Base-by-base conservation (phyloP, 2,888 invertebrate genomes). In the Scelioninae gen. 1 region DNA sequence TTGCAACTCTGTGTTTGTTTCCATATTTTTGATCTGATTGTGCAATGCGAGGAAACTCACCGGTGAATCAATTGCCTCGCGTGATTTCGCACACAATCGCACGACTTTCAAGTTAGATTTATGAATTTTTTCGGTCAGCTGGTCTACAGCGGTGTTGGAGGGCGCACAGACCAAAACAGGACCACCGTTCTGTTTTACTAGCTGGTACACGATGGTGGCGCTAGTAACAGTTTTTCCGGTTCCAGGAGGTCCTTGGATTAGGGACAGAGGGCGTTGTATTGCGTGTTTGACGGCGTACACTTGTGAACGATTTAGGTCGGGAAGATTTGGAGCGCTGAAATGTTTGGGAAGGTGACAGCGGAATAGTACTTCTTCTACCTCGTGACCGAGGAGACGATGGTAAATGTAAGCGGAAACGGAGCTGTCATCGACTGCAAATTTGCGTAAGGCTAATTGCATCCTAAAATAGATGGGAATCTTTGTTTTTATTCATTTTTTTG, bases 141-240 rank as follows among this genome's bases (percentile, higher is more conserved):
- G n/a, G n/a, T n/a, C n/a, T n/a, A n/a, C n/a, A n/a, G n/a, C n/a
- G n/a, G n/a, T n/a, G n/a, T n/a, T 99, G 81, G 98, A 98, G 0
- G 99, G 99, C 0, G 99, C 99, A 92, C 99, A 99, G 0, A 99
- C 99, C 1, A 99, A 94, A 0, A 99, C 98, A 0, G 98, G 97
- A 0, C 97, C 97, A 5, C 97, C 97, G 87, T 96, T 98, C 90
- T 98, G 98, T 89, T 98, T 96, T 0, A 98, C 98, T 75, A 99
- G 93, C 91, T 99, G 99, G 92, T 99, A 99, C 2, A 99, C 99
- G 86, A 99, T 98, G 0, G 99, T 99, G 0, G 99, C 99, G 0
- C 99, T 99, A 0, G 99, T 99, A 0, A 99, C 99, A 0, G 99
- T 99, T 93, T 99, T 99, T 5, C 99, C 99, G 0, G 99, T 99